Percentiles rank a stretch among this genome's conserved stretches.
Evolutionary conservation across 2,888 invertebrate genomes (phyloP).

Genomic region (Vesta saturnalis): DNA sequence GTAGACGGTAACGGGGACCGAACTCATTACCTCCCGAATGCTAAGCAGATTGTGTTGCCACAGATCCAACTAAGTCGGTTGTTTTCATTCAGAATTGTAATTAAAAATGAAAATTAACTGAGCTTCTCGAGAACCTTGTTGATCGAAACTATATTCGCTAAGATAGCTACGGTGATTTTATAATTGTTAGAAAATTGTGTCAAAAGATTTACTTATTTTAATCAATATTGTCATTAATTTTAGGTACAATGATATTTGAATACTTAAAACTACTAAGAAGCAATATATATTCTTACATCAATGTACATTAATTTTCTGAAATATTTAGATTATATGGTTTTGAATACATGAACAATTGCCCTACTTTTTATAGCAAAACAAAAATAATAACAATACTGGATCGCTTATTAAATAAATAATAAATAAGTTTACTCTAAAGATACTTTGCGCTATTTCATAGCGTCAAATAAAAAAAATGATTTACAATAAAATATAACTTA

Average conservation of each 20-base stretch:
- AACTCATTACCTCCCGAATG: too few relatives aligned
- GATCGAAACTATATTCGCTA: background rate
- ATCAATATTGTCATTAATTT: background rate
- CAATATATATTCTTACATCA: constrained; percentile 33
- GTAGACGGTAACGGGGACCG: too few relatives aligned
- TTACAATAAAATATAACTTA: constrained; percentile 25
- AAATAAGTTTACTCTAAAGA: constrained; percentile 11
- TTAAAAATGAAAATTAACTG: too few relatives aligned
- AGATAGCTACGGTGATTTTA: too few relatives aligned
- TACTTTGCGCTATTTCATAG: constrained; percentile 24
- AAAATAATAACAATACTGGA: constrained; percentile 15
- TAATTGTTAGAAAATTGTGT: background rate
- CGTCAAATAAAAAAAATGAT: constrained; percentile 29
- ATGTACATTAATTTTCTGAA: constrained; percentile 29
- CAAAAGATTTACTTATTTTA: background rate
- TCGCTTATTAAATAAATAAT: constrained; percentile 6
- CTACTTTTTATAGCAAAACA: background rate
- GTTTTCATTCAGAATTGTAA: too few relatives aligned
- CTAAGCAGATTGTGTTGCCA: too few relatives aligned
- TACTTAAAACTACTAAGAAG: constrained; percentile 23
- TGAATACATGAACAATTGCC: constrained; percentile 12
- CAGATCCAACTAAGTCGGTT: too few relatives aligned
- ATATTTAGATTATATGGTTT: constrained; percentile 25
- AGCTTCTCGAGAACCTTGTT: background rate
- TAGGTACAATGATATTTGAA: background rate